Base-by-base conservation (phyloP, 2,888 invertebrate species). In the Torymus texanus region DNA sequence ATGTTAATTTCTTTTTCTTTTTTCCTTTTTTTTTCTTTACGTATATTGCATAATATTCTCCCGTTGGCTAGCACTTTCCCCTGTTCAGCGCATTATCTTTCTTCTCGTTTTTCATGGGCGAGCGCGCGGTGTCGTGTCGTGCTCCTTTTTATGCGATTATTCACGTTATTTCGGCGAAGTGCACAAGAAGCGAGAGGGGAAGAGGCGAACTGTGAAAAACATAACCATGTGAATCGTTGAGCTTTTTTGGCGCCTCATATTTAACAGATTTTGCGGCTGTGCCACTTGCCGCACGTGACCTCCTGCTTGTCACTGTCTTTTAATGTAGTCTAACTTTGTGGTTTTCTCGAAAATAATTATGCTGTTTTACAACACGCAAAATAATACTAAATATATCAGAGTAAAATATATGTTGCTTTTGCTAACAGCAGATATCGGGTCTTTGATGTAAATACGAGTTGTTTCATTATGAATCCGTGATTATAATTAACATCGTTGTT, bases 11-110 rank as follows among this genome's bases (percentile, higher is more conserved):
- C 41, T 5, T 41, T 41, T n/a, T 29, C n/a, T 56, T 16, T 29
- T 41, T n/a, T 8, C 21, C 24, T 16, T 24, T 58, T 68, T 68
- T 29, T 68, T 12, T 14, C 53, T 12, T 51, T 61, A 50, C 24
- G 13, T 53, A 61, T 72, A 61, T 72, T n/a, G 56, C 53, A 53
- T 72, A 61, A 72, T 72, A 72, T 56, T 61, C 53, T 24, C 62
- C 21, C 50, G 53, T 11, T 13, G 62, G n/a, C 53, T 61, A 24
- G 51, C 51, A 24, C 21, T 18, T 16, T 24, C 24, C 24, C 3
- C 59, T 21, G 24, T 70, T 51, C 12, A 24, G 8, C n/a, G 61
- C 53, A 62, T 58, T 72, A 71, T 72, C 62, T 53, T 24, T 14
- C 53, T 62, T 72, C 12, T 24, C 11, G n/a, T 21, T 41, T 51